phyloP scores from a whole-genome alignment of 2,888 invertebrate species.

The Brachynemurus nebulosus region DNA sequence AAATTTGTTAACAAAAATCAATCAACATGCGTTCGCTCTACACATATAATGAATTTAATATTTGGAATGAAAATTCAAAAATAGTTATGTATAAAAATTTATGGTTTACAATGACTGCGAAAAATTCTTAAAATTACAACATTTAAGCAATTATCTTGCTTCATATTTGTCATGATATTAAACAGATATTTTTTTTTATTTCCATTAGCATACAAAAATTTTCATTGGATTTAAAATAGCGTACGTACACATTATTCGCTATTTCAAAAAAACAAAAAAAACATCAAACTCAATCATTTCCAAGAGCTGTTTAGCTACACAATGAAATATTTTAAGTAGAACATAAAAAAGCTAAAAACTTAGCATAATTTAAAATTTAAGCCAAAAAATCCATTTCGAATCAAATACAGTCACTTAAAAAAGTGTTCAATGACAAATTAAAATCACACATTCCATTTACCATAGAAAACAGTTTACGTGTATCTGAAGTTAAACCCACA shows the following conservation, averaged over 20 bases:
- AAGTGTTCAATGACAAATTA: no score
- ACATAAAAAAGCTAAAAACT: neutral
- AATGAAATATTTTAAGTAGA: neutral
- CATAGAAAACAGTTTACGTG: no score
- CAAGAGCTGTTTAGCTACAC: neutral
- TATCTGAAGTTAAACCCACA: no score
- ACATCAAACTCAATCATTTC: neutral
- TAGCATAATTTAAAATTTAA: neutral
- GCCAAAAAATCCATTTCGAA: no score
- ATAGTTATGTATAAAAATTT: neutral
- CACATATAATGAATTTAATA: neutral
- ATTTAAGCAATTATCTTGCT: no score
- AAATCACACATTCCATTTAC: no score
- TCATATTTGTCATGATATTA: no score
- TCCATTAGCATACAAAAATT: no score
- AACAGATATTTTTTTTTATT: no score
- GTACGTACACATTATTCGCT: neutral
- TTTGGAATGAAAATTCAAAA: constrained; percentile 1
- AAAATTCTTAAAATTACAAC: neutral
- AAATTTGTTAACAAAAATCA: neutral
- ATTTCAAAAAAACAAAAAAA: neutral
- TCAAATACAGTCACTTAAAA: no score
- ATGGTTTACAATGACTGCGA: neutral
- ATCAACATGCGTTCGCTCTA: no score
- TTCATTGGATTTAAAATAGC: neutral